Base-by-base conservation (phyloP, 2,113 vertebrate genomes). In the Echinops telfairi region DNA sequence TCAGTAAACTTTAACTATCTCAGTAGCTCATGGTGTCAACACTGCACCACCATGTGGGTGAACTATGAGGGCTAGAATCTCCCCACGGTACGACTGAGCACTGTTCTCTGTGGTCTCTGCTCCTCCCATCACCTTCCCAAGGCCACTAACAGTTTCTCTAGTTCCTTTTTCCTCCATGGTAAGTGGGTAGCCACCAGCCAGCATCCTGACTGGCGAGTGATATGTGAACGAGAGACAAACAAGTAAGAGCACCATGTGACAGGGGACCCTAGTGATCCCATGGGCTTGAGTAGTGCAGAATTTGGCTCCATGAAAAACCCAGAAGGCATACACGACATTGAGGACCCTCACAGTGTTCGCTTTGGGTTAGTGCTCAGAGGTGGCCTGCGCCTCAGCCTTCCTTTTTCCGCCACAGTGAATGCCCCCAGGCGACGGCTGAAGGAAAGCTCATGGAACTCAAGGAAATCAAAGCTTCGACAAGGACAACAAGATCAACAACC, bases 391-490 rank as follows among this genome's bases (percentile, higher is more conserved):
- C 79, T 83, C 38, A 40, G 76, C 7, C 15, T 81, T 86, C 7
- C 29, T 12, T 89, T 84, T 88, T 70, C 3, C 62, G n/a, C 11
- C 15, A 33, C 11, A 0, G 0, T 64, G 36, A 82, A n/a, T 82
- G 64, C 4, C 38, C 3, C 40, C n/a, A 2, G 33, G 22, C 33
- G 11, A 20, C 19, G 64, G n/a, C 36, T 29, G 68, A 19, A 88
- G 68, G 85, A 88, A 66, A 88, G 70, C 12, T 29, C 36, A n/a
- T 23, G 23, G 17, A 60, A 64, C 25, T 29, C 58, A 31, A 88
- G 71, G 31, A 91, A 89, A 89, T 84, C 5, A 66, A 94, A 82
- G 78, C 23, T 33, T 95, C 36, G 73, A 31, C 40, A 58, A 38
- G 80, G 29, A 60, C 3, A 70, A 11, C 71, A 83, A 66, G 80